Base-by-base conservation (phyloP, 2,797 vertebrate species). In the Betta splendens region DNA sequence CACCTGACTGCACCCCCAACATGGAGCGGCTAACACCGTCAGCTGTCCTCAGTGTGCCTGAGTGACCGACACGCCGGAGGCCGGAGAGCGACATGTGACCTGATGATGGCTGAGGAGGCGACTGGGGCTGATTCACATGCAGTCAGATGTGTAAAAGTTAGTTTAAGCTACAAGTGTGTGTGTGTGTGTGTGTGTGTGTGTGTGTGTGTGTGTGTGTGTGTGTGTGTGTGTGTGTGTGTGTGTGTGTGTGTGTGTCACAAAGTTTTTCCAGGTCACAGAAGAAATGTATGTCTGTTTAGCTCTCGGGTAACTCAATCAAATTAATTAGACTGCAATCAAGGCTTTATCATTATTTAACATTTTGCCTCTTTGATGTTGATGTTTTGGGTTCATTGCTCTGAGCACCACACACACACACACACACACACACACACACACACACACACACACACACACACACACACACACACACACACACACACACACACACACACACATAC, bases 301-400 rank as follows among this genome's bases (percentile, higher is more conserved):
- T 79, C 60, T 50, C 21, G 71, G 71, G 56, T 75, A 72, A 38
- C 78, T 89, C 84, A 79, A 79, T 85, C 82, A 85, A 64, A 50
- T 66, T 89, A 87, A 87, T 85, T 79, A 85, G 78, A 73, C 46
- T 67, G 79, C 68, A 86, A 86, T 89, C 80, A 87, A 79, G 75
- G 69, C 80, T 87, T 84, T 87, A 86, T 87, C 82, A 87, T 89
- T 88, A 89, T 89, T 89, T 86, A 89, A 86, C 86, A 84, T 87
- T 88, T 86, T 46, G 71, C 65, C 60, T 83, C 86, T 89, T 87
- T 89, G 81, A 87, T 87, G 84, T 89, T 84, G 80, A 84, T 79
- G 77, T 80, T 89, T 85, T 78, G 70, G 71, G 75, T 80, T 82
- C 65, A 78, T 81, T 35, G 80, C 87, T 84, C 60, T 52, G 70